Evolutionary conservation across 2,888 invertebrate species (phyloP).

Genomic region (Calephelis perditalis): DNA sequence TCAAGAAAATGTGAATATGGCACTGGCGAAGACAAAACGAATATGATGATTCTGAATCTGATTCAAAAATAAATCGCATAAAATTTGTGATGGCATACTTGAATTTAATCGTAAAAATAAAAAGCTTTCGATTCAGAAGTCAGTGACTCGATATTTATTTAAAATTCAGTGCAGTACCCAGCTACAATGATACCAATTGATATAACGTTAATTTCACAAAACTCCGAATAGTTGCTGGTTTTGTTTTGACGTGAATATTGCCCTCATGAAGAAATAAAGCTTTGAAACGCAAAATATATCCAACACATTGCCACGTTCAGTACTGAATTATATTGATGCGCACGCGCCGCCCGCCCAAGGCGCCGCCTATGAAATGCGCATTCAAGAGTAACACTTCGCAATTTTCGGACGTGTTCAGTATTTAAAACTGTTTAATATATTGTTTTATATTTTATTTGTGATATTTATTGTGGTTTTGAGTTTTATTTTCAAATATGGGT

Average conservation of each 20-base stretch:
- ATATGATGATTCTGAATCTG: neutral
- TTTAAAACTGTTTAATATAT: constrained; percentile 7
- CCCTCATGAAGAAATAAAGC: constrained; percentile 24
- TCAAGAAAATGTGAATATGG: too few relatives aligned
- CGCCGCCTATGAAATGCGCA: constrained; percentile 61
- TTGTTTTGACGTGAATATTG: constrained; percentile 6
- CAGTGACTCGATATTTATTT: constrained; percentile 55
- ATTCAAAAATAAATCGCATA: constrained; percentile 9
- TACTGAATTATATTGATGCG: constrained; percentile 31
- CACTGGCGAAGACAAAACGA: neutral
- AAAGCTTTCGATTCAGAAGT: constrained; percentile 38
- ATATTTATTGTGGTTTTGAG: constrained; percentile 15
- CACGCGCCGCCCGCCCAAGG: constrained; percentile 41
- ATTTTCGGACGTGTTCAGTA: constrained; percentile 39
- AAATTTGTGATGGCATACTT: constrained; percentile 1
- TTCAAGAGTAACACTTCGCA: constrained; percentile 53
- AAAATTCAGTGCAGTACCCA: constrained; percentile 9
- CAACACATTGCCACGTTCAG: constrained; percentile 28
- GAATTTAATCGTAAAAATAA: constrained; percentile 22
- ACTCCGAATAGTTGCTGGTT: constrained; percentile 33
- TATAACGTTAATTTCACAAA: constrained; percentile 13
- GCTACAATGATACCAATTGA: neutral
- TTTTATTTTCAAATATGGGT: constrained; percentile 67
- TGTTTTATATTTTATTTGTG: constrained; percentile 10
- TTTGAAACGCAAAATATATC: constrained; percentile 36